Evolutionary conservation across 2,888 invertebrate species (phyloP), one percentile per base, ranked within the genome.

Genomic region (Nomada flava): DNA sequence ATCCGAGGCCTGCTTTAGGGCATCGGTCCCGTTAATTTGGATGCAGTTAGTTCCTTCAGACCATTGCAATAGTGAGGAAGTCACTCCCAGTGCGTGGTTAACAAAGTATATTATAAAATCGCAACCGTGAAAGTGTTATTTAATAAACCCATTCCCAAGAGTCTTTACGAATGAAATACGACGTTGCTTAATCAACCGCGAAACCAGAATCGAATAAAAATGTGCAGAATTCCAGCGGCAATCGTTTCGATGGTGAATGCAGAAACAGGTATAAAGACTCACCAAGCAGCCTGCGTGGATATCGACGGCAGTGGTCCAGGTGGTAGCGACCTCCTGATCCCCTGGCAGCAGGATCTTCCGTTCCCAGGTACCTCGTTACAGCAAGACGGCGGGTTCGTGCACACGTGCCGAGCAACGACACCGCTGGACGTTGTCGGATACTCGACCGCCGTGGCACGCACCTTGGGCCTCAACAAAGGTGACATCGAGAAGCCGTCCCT

Each of bases 281-380:
- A 93, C 93, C 94, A 93, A n/a, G 93, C 91, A 4, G 92, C 90
- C 78, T 92, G 92, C 15, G 90, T 89, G 0, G 92, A 90, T 84
- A 93, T 92, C 15, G 92, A 76, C 0, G 93, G 91, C 71, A 93
- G 82, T 11, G 92, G 95, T 91, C 95, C 95, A 82, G 95, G 95
- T 72, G 95, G 95, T 87, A 95, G 94, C 23, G 95, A 95, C 85
- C 95, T 94, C 84, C 95, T 94, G 85, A 95, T 95, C 84, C 95
- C 94, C 83, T 95, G 94, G 88, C 95, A 95, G 90, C 95, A 95
- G 18, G 95, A 95, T 52, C 95, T 80, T 0, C 70, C 72, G 20
- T 57, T 86, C 1, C 50, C 60, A 7, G 84, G 42, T 1, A 73
- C 72, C 47, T 88, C 88, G 70, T 79, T 87, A 91, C 93, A 88